Conservation (phyloP, 1,140 invertebrate genomes). For the Atta cephalotes region DNA sequence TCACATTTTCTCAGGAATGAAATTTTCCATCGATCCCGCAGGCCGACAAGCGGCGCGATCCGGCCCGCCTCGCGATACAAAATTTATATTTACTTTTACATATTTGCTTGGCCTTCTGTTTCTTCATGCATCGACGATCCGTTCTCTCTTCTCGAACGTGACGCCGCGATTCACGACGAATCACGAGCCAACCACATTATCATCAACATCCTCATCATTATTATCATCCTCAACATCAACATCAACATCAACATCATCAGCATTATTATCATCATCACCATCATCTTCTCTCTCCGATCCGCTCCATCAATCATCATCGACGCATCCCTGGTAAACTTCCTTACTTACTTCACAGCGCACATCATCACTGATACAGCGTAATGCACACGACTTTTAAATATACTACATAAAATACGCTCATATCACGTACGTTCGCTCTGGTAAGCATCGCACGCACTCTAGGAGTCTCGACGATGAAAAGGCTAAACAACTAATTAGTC, state of each 20-base stretch:
- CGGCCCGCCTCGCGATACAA: conserved; percentile 73
- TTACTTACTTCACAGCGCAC: conserved; percentile 74
- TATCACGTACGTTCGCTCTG: conserved; percentile 72
- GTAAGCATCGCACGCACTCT: conserved; percentile 77
- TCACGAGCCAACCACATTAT: conserved; percentile 74
- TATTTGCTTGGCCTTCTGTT: conserved; percentile 56
- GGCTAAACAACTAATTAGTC: conserved; percentile 77
- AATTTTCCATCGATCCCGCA: conserved; percentile 24
- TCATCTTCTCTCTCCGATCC: conserved; percentile 58
- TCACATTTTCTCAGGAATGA: not conserved
- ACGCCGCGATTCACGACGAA: conserved; percentile 75
- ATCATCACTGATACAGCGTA: conserved; percentile 79
- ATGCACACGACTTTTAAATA: conserved; percentile 72
- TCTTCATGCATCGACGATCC: conserved; percentile 67
- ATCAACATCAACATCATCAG: conserved; percentile 46
- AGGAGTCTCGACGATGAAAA: conserved; percentile 78
- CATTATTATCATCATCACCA: conserved; percentile 44
- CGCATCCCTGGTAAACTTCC: conserved; percentile 66
- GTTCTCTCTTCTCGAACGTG: conserved; percentile 67
- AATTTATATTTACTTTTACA: conserved; percentile 73
- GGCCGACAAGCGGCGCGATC: conserved; percentile 34
- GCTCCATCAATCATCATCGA: conserved; percentile 45
- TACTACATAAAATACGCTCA: conserved; percentile 72
- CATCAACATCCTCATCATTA: conserved; percentile 28
- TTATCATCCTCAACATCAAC: conserved; percentile 56